Percentiles rank a stretch among this genome's conserved stretches.
Evolutionary conservation across 1,140 invertebrate genomes (phyloP).

Genomic region (Procambarus clarkii): DNA sequence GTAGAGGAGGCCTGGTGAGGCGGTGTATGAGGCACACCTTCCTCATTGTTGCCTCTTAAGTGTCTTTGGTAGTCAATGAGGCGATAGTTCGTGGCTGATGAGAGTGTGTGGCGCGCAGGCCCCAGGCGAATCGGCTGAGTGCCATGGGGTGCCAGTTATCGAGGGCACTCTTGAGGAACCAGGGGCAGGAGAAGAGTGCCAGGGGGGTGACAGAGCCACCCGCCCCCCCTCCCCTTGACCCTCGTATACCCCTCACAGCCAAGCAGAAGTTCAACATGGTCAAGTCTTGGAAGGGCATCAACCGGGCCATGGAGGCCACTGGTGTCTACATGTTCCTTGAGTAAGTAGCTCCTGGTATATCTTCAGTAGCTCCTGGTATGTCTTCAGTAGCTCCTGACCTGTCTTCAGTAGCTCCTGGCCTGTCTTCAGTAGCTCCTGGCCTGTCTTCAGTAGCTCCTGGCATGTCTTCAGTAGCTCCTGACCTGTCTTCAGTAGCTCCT

Average conservation of each 20-base stretch:
- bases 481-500: no score
- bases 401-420: no score
- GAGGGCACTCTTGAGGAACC: constrained; percentile 32
- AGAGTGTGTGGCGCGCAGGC: background rate
- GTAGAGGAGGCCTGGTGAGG: background rate
- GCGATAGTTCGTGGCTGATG: constrained; percentile 1
- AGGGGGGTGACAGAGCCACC: constrained; percentile 75
- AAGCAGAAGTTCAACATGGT: constrained; percentile 91
- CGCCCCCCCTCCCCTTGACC: constrained; percentile 83
- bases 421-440: no score
- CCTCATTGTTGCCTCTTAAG: no score
- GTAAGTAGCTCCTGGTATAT: constrained; percentile 79
- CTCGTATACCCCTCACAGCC: constrained; percentile 86
- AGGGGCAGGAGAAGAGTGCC: constrained; percentile 71
- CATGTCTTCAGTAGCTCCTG: no score
- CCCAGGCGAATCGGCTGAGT: constrained; percentile 20
- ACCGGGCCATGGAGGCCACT: constrained; percentile 89
- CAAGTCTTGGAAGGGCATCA: constrained; percentile 92
- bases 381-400: no score
- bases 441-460: no score
- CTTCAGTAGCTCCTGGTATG: no score
- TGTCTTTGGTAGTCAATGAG: background rate
- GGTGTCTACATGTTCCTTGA: constrained; percentile 93
- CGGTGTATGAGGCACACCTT: no score
- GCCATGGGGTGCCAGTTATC: constrained; percentile 60